Evolutionary conservation across 2,113 vertebrate genomes (phyloP).

Genomic region (Marmota flaviventris): DNA sequence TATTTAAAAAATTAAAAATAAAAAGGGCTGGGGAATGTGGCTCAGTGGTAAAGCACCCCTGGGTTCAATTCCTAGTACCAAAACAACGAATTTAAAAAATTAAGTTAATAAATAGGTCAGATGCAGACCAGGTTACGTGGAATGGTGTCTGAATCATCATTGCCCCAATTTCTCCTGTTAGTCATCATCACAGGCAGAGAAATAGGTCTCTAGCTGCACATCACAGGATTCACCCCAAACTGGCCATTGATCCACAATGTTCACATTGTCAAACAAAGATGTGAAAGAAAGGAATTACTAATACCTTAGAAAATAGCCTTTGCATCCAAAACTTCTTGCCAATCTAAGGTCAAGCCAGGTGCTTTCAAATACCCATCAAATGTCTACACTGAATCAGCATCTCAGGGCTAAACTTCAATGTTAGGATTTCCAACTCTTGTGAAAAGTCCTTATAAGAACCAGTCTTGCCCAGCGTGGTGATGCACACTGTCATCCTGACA

Average conservation of each 20-base stretch:
- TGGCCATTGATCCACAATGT: background rate
- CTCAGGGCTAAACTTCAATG: background rate
- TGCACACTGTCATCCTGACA: too few relatives aligned
- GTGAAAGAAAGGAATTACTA: background rate
- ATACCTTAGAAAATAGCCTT: background rate
- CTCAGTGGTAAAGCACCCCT: too few relatives aligned
- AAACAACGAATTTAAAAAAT: too few relatives aligned
- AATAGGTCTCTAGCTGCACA: background rate
- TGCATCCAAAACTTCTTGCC: background rate
- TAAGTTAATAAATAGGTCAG: background rate
- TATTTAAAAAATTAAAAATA: too few relatives aligned
- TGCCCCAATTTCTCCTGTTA: background rate
- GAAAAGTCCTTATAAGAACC: background rate
- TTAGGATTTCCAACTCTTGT: background rate
- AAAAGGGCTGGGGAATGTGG: too few relatives aligned
- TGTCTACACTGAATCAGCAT: background rate
- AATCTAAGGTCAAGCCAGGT: background rate
- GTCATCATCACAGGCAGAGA: background rate
- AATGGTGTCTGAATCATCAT: background rate
- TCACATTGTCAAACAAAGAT: constrained; percentile 5
- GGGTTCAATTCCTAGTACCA: too few relatives aligned
- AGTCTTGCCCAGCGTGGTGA: background rate
- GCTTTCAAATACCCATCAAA: background rate
- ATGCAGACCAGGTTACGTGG: background rate
- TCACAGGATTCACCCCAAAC: background rate